A percentile compares a stretch with the other conserved stretches of the same genome.
phyloP scores from a whole-genome alignment of 2,797 vertebrate species.

The Intellagama lesueurii region DNA sequence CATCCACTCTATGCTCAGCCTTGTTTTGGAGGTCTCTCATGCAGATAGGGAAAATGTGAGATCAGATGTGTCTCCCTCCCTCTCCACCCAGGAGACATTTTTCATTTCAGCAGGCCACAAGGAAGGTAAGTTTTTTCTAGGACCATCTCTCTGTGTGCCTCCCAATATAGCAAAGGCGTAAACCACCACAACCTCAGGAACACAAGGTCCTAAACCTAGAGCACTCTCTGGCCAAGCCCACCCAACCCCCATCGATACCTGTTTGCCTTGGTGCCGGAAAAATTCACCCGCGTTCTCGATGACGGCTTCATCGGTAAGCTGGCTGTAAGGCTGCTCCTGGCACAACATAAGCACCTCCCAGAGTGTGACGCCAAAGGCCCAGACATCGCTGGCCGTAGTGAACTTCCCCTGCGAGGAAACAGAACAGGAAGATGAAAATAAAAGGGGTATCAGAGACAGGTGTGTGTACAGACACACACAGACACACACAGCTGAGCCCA shows the following conservation, averaged over 20 bases:
- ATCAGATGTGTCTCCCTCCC: too few species aligned
- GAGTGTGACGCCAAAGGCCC: constrained; percentile 95
- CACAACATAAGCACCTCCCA: constrained; percentile 96
- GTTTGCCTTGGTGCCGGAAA: constrained; percentile 91
- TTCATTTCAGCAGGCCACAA: background rate
- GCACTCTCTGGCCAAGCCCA: background rate
- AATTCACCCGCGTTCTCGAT: constrained; percentile 95
- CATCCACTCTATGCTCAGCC: background rate
- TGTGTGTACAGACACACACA: too few species aligned
- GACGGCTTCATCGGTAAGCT: constrained; percentile 92
- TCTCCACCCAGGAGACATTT: too few species aligned
- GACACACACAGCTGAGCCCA: too few species aligned
- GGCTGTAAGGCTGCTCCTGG: constrained; percentile 93
- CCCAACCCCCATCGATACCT: constrained; percentile 77
- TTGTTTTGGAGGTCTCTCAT: background rate
- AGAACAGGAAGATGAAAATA: fast-evolving
- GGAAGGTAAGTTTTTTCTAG: background rate
- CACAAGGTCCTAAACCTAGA: background rate
- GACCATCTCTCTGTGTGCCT: too few species aligned
- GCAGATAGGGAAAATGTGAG: background rate
- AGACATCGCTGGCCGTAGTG: constrained; percentile 93
- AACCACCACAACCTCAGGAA: background rate
- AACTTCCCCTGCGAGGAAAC: constrained; percentile 87
- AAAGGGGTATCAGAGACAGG: background rate
- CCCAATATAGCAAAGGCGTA: background rate